Base-by-base conservation (phyloP, 2,888 invertebrate genomes). In the Idaea dimidiata region DNA sequence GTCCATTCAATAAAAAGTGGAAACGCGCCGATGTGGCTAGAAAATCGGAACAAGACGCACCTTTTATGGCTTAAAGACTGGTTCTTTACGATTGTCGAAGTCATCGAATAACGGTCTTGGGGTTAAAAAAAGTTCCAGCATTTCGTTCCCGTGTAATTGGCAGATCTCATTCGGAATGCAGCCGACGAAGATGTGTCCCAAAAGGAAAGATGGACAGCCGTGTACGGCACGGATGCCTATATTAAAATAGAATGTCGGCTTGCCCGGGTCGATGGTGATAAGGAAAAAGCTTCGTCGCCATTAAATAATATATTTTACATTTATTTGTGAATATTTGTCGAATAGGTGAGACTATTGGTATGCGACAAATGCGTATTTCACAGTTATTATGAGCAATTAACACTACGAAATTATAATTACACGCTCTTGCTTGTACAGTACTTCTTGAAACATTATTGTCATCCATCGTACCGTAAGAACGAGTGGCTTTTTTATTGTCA, bases 31-130 rank as follows among this genome's bases (percentile, higher is more conserved):
- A 77, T 81, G 83, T 79, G 83, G 81, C 87, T 91, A 91, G 91
- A 90, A 89, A 91, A 91, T 90, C 83, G 89, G 86, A 87, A 89
- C 86, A 84, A 78, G 83, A 69, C 75, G 59, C 62, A 54, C 82
- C 87, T 63, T 86, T 81, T 80, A 87, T 70, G 89, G 88, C 54
- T 56, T 66, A 69, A 65, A 66, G 82, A 87, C 89, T 68, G 82
- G 89, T 91, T 88, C 76, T 86, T 81, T 80, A 82, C 80, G 83
- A 88, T 86, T 87, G 86, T 84, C 82, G 83, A 84, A 86, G 82
- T 81, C 86, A 78, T 80, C 82, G 86, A 81, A 86, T 91, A 91
- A 91, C 92, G 88, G 91, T 87, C 62, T 70, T 67, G 75, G 72
- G 76, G 75, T 76, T 71, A 83, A 89, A 90, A 86, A 83, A 76